Percentiles rank a stretch among this genome's conserved stretches.
Conservation (phyloP, 2,888 invertebrate species). For the Netelia virgata region DNA sequence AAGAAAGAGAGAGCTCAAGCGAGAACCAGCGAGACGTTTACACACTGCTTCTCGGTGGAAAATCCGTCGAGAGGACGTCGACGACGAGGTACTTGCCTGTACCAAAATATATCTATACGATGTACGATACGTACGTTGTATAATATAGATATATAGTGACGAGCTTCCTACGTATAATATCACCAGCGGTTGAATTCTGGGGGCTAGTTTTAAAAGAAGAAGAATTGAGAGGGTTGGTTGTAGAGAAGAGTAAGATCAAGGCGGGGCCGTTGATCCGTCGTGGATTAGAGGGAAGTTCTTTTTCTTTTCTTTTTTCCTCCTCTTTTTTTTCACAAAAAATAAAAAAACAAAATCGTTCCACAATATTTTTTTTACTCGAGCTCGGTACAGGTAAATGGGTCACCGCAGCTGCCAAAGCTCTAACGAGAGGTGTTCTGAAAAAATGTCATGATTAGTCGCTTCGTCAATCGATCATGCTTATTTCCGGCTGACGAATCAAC, state of each 20-base stretch:
- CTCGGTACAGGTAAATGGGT: constrained; percentile 33
- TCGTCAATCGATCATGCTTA: constrained; percentile 1
- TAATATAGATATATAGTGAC: constrained; percentile 25
- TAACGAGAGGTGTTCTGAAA: not conserved
- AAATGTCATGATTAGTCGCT: constrained; percentile 6
- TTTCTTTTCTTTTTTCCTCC: not conserved
- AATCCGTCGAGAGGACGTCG: constrained; percentile 62
- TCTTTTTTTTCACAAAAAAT: not conserved
- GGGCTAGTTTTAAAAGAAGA: constrained; percentile 33
- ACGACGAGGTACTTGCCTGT: constrained; percentile 27
- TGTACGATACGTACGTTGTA: too few species aligned
- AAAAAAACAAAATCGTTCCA: constrained; percentile 1
- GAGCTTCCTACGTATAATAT: constrained; percentile 26
- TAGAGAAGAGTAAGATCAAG: not conserved
- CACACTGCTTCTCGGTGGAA: constrained; percentile 60
- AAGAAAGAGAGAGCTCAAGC: constrained; percentile 29
- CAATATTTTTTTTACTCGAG: not conserved
- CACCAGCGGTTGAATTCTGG: constrained; percentile 36
- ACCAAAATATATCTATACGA: too few species aligned
- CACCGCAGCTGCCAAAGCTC: constrained; percentile 21
- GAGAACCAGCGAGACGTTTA: constrained; percentile 61
- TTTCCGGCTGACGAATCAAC: not conserved
- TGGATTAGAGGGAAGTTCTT: constrained; percentile 4
- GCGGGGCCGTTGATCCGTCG: constrained; percentile 24
- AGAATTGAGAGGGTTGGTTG: not conserved